These are phyloP conservation scores for Pygoscelis adeliae DNA, from an alignment of 2,113 vertebrate genomes.

Conservation along the genomic window DNA sequence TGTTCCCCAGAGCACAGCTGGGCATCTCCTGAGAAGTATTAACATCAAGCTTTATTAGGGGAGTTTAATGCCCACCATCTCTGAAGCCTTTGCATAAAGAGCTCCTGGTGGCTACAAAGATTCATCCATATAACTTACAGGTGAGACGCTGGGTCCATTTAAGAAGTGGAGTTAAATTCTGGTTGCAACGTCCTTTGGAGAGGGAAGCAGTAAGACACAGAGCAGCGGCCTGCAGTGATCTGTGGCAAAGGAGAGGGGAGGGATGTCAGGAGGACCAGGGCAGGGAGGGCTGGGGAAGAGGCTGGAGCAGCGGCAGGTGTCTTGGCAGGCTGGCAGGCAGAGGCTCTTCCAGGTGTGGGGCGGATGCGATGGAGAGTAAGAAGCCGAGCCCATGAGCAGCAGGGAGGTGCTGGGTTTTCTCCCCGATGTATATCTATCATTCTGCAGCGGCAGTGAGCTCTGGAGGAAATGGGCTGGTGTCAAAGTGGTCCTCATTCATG, in stretches of 20 bases:
- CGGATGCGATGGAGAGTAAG: not conserved
- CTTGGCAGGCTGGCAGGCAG: not conserved
- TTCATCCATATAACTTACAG: not conserved
- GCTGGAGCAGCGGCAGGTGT: not conserved
- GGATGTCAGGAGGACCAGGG: not conserved
- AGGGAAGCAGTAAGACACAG: not conserved
- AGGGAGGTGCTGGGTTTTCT: not conserved
- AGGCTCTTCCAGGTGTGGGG: not conserved
- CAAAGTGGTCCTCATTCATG: not conserved
- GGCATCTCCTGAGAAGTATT: not conserved
- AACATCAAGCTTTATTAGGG: not conserved
- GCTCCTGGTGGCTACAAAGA: not conserved
- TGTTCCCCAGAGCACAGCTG: not conserved
- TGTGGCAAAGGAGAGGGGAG: not conserved
- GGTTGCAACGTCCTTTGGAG: not conserved
- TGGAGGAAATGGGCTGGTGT: not conserved
- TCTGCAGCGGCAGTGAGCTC: not conserved
- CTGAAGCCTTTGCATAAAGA: not conserved
- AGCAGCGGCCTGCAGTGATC: not conserved
- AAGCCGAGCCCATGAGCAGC: not conserved
- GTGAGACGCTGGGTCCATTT: too few species aligned
- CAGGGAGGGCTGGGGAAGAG: not conserved
- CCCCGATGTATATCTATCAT: accelerated
- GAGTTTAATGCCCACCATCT: not conserved
- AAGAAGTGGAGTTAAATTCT: not conserved